These are phyloP conservation scores for Amphilophus citrinellus DNA, from an alignment of 2,113 vertebrate species.

Conservation along the genomic window DNA sequence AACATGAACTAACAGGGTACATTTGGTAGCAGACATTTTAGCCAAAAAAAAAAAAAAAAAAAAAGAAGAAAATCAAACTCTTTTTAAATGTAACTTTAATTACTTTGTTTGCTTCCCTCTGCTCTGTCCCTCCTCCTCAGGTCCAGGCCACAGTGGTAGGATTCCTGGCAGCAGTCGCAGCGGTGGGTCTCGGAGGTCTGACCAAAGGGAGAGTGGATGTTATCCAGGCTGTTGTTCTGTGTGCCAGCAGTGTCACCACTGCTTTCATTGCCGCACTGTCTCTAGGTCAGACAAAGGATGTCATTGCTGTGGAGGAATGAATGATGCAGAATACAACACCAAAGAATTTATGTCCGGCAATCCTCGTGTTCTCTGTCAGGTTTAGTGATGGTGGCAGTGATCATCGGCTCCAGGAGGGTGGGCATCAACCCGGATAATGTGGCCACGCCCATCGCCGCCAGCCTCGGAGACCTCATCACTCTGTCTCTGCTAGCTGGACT, in stretches of 20 bases:
- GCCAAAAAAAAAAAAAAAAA: not conserved
- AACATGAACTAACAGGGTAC: accelerated
- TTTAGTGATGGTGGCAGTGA: slow-evolving; percentile 89
- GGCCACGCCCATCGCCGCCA: slow-evolving; percentile 92
- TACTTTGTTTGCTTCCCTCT: not conserved
- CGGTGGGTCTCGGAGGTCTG: slow-evolving; percentile 84
- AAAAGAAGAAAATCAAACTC: accelerated
- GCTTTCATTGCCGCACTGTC: slow-evolving; percentile 89
- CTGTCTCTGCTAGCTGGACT: slow-evolving; percentile 88
- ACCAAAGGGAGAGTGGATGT: slow-evolving; percentile 83
- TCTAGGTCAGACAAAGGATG: slow-evolving; percentile 80
- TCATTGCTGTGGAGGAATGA: not conserved
- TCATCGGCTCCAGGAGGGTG: slow-evolving; percentile 87
- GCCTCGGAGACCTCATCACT: slow-evolving; percentile 92
- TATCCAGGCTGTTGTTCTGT: slow-evolving; percentile 84
- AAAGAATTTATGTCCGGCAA: not conserved
- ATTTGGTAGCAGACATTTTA: not conserved
- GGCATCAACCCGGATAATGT: slow-evolving; percentile 96
- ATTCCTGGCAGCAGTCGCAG: slow-evolving; percentile 88
- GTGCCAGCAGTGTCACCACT: slow-evolving; percentile 90
- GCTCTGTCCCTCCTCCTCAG: slow-evolving; percentile 69
- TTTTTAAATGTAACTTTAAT: not conserved
- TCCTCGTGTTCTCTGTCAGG: slow-evolving; percentile 71
- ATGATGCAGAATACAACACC: not conserved
- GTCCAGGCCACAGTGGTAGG: slow-evolving; percentile 93